phyloP scores from a whole-genome alignment of 2,888 invertebrate species.

The Phanerotoma sp. region DNA sequence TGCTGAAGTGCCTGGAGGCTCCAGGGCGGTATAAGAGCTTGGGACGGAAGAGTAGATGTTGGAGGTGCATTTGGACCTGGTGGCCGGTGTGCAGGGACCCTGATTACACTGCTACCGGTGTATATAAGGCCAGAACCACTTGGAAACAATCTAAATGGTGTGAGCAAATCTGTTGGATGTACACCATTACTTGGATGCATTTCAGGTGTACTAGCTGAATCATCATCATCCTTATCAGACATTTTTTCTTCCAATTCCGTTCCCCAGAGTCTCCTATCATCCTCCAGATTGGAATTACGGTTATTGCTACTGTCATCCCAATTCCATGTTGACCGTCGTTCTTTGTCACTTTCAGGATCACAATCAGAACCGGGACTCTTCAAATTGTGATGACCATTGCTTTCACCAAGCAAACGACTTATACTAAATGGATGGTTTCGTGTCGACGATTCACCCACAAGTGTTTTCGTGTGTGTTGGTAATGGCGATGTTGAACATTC shows the following conservation, averaged over 20 bases:
- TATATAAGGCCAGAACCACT: constrained; percentile 52
- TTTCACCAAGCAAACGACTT: constrained; percentile 52
- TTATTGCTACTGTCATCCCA: constrained; percentile 9
- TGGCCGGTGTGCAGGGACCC: constrained; percentile 80
- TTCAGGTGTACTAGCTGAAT: constrained; percentile 50
- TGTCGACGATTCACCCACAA: constrained; percentile 46
- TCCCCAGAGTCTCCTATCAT: constrained; percentile 51
- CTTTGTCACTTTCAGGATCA: constrained; percentile 50
- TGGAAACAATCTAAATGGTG: constrained; percentile 47
- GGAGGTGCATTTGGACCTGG: constrained; percentile 59
- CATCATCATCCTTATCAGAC: constrained; percentile 53
- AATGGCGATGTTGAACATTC: constrained; percentile 49
- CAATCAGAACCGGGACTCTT: constrained; percentile 50
- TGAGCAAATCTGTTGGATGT: constrained; percentile 44
- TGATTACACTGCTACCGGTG: constrained; percentile 70
- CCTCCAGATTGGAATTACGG: constrained; percentile 42
- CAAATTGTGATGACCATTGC: constrained; percentile 35
- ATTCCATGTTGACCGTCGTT: constrained; percentile 48
- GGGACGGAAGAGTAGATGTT: constrained; percentile 40
- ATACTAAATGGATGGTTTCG: constrained; percentile 55
- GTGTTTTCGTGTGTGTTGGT: constrained; percentile 41
- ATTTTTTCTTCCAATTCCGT: constrained; percentile 49
- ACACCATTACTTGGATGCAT: constrained; percentile 40
- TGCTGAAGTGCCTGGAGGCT: constrained; percentile 53
- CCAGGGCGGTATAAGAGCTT: constrained; percentile 48